Conservation (phyloP, 2,888 invertebrate genomes). For the Pherbina coryleti region DNA sequence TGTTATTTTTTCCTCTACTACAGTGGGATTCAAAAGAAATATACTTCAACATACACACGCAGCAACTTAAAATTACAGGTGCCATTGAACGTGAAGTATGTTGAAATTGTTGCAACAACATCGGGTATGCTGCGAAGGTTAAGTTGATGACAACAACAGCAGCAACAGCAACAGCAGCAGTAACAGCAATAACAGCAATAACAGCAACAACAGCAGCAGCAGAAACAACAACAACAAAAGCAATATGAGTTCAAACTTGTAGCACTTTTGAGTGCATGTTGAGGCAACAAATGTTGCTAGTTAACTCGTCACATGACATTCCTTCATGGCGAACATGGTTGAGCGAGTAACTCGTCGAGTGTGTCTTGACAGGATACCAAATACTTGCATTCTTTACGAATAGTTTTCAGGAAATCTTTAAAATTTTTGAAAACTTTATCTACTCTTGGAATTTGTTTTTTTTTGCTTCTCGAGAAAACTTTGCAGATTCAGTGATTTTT, state of each 20-base stretch:
- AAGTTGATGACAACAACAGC: conserved; percentile 18
- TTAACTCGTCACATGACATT: conserved; percentile 41
- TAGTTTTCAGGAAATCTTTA: not conserved
- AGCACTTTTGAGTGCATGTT: conserved; percentile 38
- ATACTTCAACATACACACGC: not conserved
- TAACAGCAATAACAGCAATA: conserved; percentile 4
- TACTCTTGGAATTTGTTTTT: not conserved
- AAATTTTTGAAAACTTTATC: not conserved
- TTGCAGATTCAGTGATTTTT: not conserved
- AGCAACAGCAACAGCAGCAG: not conserved
- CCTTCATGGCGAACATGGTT: conserved; percentile 15
- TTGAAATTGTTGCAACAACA: not conserved
- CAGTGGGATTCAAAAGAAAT: not conserved
- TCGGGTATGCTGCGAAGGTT: conserved; percentile 15
- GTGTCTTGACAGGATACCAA: not conserved
- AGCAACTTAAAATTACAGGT: conserved; percentile 20
- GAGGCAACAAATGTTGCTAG: conserved; percentile 40
- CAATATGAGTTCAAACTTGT: conserved; percentile 18
- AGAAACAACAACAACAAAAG: not conserved
- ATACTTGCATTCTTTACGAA: not conserved
- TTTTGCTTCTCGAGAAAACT: not conserved
- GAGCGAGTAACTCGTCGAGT: not conserved
- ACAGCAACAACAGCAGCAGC: not conserved
- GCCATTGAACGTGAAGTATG: not conserved
- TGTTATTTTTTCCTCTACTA: not conserved